Conservation (phyloP, 1,140 invertebrate species). For the Hermatobates lingyangjiaoensis region DNA sequence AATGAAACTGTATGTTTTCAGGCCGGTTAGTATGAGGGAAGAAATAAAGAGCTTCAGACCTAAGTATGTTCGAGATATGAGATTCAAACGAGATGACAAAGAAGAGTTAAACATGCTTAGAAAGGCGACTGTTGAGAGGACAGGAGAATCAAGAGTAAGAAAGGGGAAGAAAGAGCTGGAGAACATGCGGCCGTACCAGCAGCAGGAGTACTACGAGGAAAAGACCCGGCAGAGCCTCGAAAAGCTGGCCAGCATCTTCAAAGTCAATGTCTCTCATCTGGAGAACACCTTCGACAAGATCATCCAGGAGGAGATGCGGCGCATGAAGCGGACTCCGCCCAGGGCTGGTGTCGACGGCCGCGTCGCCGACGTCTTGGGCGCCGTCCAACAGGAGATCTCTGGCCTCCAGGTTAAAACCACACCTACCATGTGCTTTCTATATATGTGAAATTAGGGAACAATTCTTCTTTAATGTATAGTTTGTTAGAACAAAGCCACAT, state of each 20-base stretch:
- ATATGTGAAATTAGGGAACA: too few species aligned
- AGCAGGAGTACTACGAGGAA: background rate
- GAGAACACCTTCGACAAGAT: too few species aligned
- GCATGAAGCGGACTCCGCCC: too few species aligned
- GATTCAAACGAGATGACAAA: slow-evolving; percentile 12
- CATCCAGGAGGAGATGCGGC: too few species aligned
- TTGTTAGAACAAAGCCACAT: too few species aligned
- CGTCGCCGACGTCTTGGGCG: slow-evolving; percentile 39
- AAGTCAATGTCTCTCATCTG: too few species aligned
- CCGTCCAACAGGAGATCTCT: slow-evolving; percentile 35
- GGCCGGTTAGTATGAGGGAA: slow-evolving; percentile 1
- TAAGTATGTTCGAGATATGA: slow-evolving; percentile 15
- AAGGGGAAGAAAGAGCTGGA: background rate
- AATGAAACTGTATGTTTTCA: too few species aligned
- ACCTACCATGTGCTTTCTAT: too few species aligned
- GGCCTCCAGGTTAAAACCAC: slow-evolving; percentile 35
- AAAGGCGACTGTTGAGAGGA: background rate
- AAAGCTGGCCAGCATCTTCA: slow-evolving; percentile 14
- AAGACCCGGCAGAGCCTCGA: background rate
- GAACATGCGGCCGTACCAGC: background rate
- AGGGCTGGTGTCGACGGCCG: slow-evolving; percentile 22
- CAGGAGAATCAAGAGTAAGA: background rate
- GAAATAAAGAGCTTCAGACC: slow-evolving; percentile 15
- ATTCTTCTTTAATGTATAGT: too few species aligned
- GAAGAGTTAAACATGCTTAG: background rate